These are phyloP conservation scores for Trachymyrmex cornetzi DNA, from an alignment of 1,140 invertebrate species.

Conservation along the genomic window DNA sequence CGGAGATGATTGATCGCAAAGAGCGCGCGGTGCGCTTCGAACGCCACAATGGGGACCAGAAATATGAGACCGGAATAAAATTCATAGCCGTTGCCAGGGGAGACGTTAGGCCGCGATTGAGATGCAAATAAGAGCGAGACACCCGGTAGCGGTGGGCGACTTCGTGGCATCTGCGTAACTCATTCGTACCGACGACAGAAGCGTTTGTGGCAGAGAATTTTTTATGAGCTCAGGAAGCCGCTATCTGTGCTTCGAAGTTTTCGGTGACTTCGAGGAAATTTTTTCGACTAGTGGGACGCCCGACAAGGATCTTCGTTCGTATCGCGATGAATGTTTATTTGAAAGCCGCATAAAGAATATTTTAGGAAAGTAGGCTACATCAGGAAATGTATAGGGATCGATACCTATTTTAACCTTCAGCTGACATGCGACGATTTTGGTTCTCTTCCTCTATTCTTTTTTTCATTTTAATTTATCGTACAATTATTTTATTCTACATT, in stretches of 20 bases:
- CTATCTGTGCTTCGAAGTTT: constrained; percentile 46
- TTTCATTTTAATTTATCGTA: neutral
- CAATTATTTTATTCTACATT: neutral
- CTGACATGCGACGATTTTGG: neutral
- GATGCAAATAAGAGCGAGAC: constrained; percentile 68
- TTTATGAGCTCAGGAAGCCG: constrained; percentile 50
- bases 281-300: neutral
- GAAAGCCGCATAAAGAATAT: constrained; percentile 28
- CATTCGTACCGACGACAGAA: constrained; percentile 28
- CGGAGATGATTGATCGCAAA: constrained; percentile 74
- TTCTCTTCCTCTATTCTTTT: neutral
- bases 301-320: constrained; percentile 14
- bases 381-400: neutral
- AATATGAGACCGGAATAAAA: constrained; percentile 71
- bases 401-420: constrained; percentile 9
- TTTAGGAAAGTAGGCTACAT: constrained; percentile 16
- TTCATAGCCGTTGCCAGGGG: constrained; percentile 64
- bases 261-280: neutral
- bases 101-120: constrained; percentile 70
- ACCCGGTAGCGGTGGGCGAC: constrained; percentile 52
- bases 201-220: constrained; percentile 37
- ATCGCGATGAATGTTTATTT: constrained; percentile 38
- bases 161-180: constrained; percentile 55
- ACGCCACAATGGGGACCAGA: constrained; percentile 60
- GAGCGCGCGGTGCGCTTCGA: constrained; percentile 19